These are phyloP conservation scores for Spodoptera exigua DNA, from an alignment of 2,888 invertebrate species.

Conservation along the genomic window DNA sequence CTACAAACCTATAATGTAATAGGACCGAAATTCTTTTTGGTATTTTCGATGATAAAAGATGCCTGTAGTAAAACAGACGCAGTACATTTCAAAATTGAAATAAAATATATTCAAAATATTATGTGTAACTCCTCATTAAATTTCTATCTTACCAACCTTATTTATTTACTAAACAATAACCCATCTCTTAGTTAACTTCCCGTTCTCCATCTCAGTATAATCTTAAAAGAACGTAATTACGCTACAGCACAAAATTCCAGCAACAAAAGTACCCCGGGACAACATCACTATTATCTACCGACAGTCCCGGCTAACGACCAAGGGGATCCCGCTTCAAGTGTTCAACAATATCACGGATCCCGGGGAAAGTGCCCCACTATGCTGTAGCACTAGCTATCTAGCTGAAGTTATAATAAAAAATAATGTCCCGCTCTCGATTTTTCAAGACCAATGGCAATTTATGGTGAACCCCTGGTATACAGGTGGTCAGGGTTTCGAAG, in stretches of 20 bases:
- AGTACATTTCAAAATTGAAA: too few relatives aligned
- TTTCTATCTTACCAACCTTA: too few relatives aligned
- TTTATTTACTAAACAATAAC: too few relatives aligned
- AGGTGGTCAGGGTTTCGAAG: conserved; percentile 49
- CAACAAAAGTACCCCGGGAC: conserved; percentile 47
- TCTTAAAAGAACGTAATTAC: conserved; percentile 43
- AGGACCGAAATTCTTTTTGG: too few relatives aligned
- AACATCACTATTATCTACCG: conserved; percentile 59
- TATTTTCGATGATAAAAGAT: too few relatives aligned
- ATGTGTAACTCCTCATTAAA: too few relatives aligned
- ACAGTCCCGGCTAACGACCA: conserved; percentile 58
- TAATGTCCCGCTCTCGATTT: conserved; percentile 50
- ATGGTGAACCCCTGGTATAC: conserved; percentile 38
- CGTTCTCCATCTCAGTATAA: conserved; percentile 9
- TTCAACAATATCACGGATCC: conserved; percentile 54
- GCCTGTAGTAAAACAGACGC: too few relatives aligned
- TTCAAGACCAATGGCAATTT: conserved; percentile 46
- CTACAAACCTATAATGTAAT: too few relatives aligned
- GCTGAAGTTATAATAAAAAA: conserved; percentile 54
- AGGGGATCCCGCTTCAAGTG: conserved; percentile 56
- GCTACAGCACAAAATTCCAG: conserved; percentile 30
- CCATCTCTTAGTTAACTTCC: background rate
- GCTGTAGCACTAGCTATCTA: conserved; percentile 41
- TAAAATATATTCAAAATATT: too few relatives aligned
- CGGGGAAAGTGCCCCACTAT: conserved; percentile 33